A percentile compares a stretch with the other conserved stretches of the same genome.
Evolutionary conservation across 2,888 invertebrate species (phyloP).

Genomic region (Eupeodes latifasciatus): DNA sequence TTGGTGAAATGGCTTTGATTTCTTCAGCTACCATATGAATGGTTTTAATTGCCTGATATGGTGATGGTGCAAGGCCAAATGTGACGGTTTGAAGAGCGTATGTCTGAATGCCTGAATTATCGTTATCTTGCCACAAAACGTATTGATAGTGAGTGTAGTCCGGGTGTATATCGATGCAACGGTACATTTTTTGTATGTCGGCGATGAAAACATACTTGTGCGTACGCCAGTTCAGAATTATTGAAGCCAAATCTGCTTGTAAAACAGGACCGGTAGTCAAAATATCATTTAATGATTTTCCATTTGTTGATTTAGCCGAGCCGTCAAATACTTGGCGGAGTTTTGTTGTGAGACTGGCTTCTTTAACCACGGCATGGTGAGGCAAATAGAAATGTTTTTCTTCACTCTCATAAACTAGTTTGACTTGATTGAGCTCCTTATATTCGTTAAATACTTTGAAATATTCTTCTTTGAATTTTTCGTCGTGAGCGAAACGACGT

Average conservation of each 20-base stretch:
- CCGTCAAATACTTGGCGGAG: no score
- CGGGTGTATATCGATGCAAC: neutral
- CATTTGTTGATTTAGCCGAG: neutral
- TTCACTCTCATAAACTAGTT: no score
- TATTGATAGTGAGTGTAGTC: neutral
- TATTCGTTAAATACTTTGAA: no score
- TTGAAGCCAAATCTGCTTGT: neutral
- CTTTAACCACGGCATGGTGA: no score
- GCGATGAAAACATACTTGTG: neutral
- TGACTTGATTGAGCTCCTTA: no score
- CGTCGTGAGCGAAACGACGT: neutral
- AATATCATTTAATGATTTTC: slow-evolving; percentile 3
- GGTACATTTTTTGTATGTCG: neutral
- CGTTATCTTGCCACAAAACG: neutral
- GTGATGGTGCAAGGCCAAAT: slow-evolving; percentile 12
- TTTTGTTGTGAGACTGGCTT: no score
- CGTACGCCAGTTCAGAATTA: neutral
- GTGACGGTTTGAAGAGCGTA: neutral
- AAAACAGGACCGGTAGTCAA: neutral
- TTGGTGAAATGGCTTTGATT: neutral
- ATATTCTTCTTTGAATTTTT: no score
- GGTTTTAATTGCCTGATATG: slow-evolving; percentile 42
- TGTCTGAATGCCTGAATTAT: neutral
- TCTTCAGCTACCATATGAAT: slow-evolving; percentile 41
- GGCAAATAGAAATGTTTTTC: no score